Evolutionary conservation across 2,797 vertebrate species (phyloP).

Genomic region (Phrynocephalus vlangalii): DNA sequence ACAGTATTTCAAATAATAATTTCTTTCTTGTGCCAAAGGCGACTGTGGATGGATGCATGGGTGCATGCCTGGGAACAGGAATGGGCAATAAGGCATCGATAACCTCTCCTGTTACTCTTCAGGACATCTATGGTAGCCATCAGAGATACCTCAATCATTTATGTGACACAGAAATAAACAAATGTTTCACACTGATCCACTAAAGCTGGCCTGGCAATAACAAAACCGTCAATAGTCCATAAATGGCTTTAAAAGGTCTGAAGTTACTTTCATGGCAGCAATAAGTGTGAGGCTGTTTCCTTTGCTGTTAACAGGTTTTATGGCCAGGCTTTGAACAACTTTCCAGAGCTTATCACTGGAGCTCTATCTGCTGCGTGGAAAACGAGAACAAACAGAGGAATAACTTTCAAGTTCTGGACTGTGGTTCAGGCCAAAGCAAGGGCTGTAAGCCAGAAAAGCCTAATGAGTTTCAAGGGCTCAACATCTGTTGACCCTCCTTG

Average conservation of each 20-base stretch:
- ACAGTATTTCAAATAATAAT: too few relatives aligned
- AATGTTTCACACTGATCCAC: constrained; percentile 55
- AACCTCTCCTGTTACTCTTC: constrained; percentile 2
- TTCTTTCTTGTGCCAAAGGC: too few relatives aligned
- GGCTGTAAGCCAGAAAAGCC: constrained; percentile 47
- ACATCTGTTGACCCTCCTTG: constrained; percentile 51
- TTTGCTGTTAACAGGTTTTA: constrained; percentile 64
- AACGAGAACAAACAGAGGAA: constrained; percentile 64
- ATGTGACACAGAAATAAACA: constrained; percentile 66
- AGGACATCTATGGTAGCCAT: constrained; percentile 35
- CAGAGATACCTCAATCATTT: constrained; percentile 55
- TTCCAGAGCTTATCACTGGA: constrained; percentile 67
- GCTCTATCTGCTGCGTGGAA: constrained; percentile 48
- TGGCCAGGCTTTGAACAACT: constrained; percentile 67
- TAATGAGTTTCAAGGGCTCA: constrained; percentile 51
- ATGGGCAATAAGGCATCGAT: not conserved
- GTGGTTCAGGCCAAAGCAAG: constrained; percentile 35
- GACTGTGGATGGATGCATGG: not conserved
- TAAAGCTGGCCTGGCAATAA: constrained; percentile 56
- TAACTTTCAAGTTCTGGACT: constrained; percentile 61
- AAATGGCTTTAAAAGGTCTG: constrained; percentile 62
- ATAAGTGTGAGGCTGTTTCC: constrained; percentile 65
- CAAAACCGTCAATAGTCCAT: constrained; percentile 69
- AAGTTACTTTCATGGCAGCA: constrained; percentile 70
- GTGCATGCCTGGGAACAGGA: constrained; percentile 16